Evolutionary conservation across 2,113 vertebrate species (phyloP).

Genomic region (Chaetodon trifascialis): DNA sequence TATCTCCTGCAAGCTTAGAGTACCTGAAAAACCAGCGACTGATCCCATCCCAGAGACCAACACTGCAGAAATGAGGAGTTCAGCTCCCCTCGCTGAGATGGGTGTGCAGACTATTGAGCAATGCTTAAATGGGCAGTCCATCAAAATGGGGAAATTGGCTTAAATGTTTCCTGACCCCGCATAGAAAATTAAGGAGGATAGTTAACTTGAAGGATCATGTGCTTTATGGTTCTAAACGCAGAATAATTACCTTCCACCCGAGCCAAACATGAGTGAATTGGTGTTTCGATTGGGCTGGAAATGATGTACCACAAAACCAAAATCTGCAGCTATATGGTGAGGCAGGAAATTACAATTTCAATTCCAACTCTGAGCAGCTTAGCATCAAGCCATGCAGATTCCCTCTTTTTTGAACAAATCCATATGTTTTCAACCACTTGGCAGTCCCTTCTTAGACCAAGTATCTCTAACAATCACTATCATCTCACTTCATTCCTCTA

Average conservation of each 20-base stretch:
- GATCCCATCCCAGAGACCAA: constrained; percentile 1
- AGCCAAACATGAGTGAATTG: constrained; percentile 46
- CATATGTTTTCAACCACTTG: neutral
- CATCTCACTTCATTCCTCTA: constrained; percentile 26
- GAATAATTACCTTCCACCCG: constrained; percentile 35
- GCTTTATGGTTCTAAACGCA: constrained; percentile 31
- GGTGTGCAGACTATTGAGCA: constrained; percentile 32
- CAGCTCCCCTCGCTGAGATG: constrained; percentile 10
- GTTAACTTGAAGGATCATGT: constrained; percentile 54
- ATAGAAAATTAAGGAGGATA: constrained; percentile 51
- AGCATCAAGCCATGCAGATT: neutral
- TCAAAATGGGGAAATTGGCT: constrained; percentile 49
- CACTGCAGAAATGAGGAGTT: constrained; percentile 22
- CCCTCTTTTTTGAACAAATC: neutral
- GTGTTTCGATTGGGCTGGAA: constrained; percentile 15
- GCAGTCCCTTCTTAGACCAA: constrained; percentile 14
- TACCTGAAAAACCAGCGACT: constrained; percentile 14
- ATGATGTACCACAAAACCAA: constrained; percentile 20
- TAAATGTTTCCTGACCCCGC: constrained; percentile 46
- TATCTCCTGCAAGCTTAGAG: constrained; percentile 26
- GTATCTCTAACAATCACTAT: constrained; percentile 13
- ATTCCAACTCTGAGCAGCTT: neutral
- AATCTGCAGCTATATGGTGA: constrained; percentile 24
- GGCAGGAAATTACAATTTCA: constrained; percentile 35
- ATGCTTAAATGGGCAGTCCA: constrained; percentile 26